These are phyloP conservation scores for Cirrhinus mrigala DNA, from an alignment of 2,797 vertebrate species.

Conservation along the genomic window DNA sequence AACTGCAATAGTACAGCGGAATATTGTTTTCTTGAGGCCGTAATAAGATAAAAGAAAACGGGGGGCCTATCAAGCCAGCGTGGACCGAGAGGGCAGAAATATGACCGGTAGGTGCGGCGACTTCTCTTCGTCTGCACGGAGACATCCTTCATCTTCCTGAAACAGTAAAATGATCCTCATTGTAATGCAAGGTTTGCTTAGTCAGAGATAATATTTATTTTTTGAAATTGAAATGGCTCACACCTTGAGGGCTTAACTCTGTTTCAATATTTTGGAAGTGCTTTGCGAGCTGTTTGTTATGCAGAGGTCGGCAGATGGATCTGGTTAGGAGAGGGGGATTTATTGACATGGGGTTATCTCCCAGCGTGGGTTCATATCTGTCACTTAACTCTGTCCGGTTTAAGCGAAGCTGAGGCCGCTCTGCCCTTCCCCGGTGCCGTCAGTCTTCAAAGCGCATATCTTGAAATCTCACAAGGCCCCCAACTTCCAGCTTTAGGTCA, in stretches of 20 bases:
- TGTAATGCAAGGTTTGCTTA: constrained; percentile 77
- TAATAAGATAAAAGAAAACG: constrained; percentile 43
- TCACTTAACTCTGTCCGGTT: constrained; percentile 42
- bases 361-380: constrained; percentile 38
- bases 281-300: constrained; percentile 58
- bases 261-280: constrained; percentile 65
- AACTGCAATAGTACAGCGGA: constrained; percentile 37
- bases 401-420: constrained; percentile 60
- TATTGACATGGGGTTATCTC: constrained; percentile 55
- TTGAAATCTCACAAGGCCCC: constrained; percentile 31
- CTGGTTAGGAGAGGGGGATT: constrained; percentile 39
- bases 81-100: constrained; percentile 38
- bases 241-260: constrained; percentile 75
- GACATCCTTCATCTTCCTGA: constrained; percentile 64
- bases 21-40: constrained; percentile 50
- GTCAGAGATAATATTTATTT: constrained; percentile 84
- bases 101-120: constrained; percentile 20
- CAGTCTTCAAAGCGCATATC: constrained; percentile 43
- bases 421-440: background rate
- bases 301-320: constrained; percentile 55
- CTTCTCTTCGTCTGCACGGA: constrained; percentile 50
- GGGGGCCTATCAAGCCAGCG: constrained; percentile 10
- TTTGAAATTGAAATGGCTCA: constrained; percentile 82
- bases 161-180: constrained; percentile 70
- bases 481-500: constrained; percentile 39